phyloP scores from a whole-genome alignment of 2,888 invertebrate species.

The Ganaspis brasiliensis region DNA sequence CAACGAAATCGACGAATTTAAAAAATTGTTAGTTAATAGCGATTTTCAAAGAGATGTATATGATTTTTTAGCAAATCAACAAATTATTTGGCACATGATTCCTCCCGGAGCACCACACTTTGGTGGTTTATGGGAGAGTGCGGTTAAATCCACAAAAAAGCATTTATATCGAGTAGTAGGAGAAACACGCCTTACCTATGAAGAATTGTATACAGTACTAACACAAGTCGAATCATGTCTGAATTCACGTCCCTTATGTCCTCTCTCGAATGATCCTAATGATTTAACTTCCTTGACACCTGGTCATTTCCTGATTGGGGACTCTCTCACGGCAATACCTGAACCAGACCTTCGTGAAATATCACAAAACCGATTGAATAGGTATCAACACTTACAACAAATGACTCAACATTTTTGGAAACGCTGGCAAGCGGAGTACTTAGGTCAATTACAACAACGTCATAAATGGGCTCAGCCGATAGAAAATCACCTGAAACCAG shows the following conservation, averaged over 20 bases:
- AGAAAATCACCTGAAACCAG: rapidly evolving
- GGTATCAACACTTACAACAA: conserved; percentile 58
- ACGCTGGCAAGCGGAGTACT: conserved; percentile 56
- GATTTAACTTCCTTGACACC: too few relatives aligned
- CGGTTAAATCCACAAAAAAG: too few relatives aligned
- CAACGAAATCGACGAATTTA: conserved; percentile 59
- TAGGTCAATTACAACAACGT: conserved; percentile 45
- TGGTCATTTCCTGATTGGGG: too few relatives aligned
- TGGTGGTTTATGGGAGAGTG: conserved; percentile 51
- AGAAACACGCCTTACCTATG: too few relatives aligned
- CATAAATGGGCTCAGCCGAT: conserved; percentile 49
- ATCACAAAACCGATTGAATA: conserved; percentile 32
- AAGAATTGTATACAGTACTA: too few relatives aligned
- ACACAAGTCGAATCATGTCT: not conserved
- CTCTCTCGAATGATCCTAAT: too few relatives aligned
- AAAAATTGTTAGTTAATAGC: not conserved
- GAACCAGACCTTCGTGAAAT: not conserved
- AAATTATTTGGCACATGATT: conserved; percentile 46
- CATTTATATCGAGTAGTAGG: not conserved
- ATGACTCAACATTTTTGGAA: conserved; percentile 62
- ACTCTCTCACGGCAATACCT: too few relatives aligned
- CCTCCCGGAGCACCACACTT: conserved; percentile 48
- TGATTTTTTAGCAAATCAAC: conserved; percentile 46
- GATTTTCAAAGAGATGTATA: conserved; percentile 34
- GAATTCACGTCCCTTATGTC: not conserved